Conservation (phyloP, 2,797 vertebrate species). For the Columba guinea region DNA sequence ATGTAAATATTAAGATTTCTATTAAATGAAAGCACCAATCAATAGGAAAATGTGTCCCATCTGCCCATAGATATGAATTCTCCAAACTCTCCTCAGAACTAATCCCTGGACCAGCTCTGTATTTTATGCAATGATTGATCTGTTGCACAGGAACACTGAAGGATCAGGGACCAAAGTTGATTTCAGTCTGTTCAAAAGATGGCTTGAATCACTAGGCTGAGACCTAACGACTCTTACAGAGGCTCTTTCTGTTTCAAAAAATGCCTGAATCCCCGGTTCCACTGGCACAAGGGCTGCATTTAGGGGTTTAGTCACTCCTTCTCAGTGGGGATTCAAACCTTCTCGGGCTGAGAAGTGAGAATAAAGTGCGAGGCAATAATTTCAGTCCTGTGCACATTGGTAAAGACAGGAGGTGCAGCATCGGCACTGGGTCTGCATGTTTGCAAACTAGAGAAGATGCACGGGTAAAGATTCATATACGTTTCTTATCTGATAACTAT, state of each 20-base stretch:
- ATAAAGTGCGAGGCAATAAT: neutral
- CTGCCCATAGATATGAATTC: neutral
- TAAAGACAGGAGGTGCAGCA: neutral
- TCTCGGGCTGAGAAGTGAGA: neutral
- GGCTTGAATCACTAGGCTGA: neutral
- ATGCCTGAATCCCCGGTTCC: neutral
- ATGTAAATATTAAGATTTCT: neutral
- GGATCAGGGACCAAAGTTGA: neutral
- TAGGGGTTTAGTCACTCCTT: neutral
- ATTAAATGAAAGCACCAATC: neutral
- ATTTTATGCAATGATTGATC: neutral
- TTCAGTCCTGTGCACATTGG: neutral
- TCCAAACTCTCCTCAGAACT: neutral
- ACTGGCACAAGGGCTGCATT: neutral
- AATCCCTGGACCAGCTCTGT: neutral
- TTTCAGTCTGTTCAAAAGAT: neutral
- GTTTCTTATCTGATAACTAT: neutral
- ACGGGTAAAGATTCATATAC: neutral
- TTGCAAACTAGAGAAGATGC: neutral
- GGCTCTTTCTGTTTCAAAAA: neutral
- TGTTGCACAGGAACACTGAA: neutral
- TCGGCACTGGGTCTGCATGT: neutral
- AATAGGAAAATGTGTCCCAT: neutral
- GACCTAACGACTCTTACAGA: neutral
- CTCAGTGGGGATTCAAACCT: neutral